Base-by-base conservation (phyloP, 2,113 vertebrate genomes). In the Platysternon megacephalum region DNA sequence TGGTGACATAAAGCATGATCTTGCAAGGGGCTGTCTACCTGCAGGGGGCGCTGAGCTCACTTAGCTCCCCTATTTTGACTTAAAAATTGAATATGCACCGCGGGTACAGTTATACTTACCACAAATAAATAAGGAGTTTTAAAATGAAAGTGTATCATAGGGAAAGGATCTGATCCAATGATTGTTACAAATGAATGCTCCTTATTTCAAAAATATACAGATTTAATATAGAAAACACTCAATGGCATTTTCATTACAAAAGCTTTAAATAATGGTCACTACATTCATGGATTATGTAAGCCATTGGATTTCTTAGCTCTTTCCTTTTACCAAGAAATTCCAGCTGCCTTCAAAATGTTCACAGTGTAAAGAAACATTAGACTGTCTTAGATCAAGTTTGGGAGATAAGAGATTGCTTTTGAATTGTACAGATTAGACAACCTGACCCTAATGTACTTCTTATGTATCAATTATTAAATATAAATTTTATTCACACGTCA, bases 181-280 rank as follows among this genome's bases (percentile, higher is more conserved):
- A 61, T 48, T 76, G 55, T 93, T 92, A 85, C 83, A 91, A 93
- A 92, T 84, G 81, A 94, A 81, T 46, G 72, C 6, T 94, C 68
- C 78, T 96, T 94, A 93, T 97, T 97, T 95, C 88, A 82, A 96
- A 93, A 94, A 94, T n/a, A 42, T 5, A 81, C 56, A 61, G 82
- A 90, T 94, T 90, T 3, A 24, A 79, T 39, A 91, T 88, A 95
- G 88, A 4, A 35, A 16, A 9, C 78, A 26, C 89, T 94, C 74
- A 65, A 49, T 85, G 91, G 87, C 65, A 78, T 90, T 98, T 93
- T 95, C 91, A 92, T 91, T 91, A 76, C 93, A 95, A 95, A 83
- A 90, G 8, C 68, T 95, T 84, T 93, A 93, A 84, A 51, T 93
- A 96, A 96, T 74, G 84, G 56, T 82, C n/a, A 55, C 17, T 80